These are phyloP conservation scores for Carassius carassius DNA, from an alignment of 2,113 vertebrate genomes.

Conservation along the genomic window DNA sequence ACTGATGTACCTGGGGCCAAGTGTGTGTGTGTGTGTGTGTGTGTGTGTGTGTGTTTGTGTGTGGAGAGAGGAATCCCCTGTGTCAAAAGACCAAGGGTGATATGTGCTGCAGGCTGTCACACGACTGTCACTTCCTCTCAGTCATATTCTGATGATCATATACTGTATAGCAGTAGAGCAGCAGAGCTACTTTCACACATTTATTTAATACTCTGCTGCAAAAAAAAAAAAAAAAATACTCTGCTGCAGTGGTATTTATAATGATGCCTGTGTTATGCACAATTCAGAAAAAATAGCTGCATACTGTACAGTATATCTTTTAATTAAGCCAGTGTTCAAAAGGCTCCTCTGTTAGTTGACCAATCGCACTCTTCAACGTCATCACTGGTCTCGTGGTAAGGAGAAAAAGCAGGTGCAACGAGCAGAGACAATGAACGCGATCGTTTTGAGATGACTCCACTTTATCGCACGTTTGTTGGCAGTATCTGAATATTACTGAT, in stretches of 20 bases:
- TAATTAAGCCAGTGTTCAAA: too few species aligned
- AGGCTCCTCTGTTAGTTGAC: too few species aligned
- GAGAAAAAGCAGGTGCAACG: too few species aligned
- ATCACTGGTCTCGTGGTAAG: too few species aligned
- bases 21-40: neutral
- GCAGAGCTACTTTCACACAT: neutral
- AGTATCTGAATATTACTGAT: too few species aligned
- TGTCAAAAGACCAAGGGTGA: constrained; percentile 17
- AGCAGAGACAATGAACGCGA: too few species aligned
- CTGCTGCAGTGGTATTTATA: neutral
- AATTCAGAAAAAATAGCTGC: neutral
- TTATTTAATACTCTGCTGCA: constrained; percentile 5
- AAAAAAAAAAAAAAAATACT: too few species aligned
- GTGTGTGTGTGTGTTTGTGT: neutral
- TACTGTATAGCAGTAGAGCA: neutral
- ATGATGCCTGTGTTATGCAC: neutral
- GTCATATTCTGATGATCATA: neutral
- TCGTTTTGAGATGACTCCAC: too few species aligned
- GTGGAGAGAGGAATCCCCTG: constrained; percentile 6
- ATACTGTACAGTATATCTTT: neutral
- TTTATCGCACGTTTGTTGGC: too few species aligned
- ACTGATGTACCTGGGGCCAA: neutral
- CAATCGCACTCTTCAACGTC: too few species aligned
- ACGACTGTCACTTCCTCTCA: constrained; percentile 11
- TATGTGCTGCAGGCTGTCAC: constrained; percentile 15